Conservation (phyloP, 1,140 invertebrate genomes). For the Penaeus japonicus region DNA sequence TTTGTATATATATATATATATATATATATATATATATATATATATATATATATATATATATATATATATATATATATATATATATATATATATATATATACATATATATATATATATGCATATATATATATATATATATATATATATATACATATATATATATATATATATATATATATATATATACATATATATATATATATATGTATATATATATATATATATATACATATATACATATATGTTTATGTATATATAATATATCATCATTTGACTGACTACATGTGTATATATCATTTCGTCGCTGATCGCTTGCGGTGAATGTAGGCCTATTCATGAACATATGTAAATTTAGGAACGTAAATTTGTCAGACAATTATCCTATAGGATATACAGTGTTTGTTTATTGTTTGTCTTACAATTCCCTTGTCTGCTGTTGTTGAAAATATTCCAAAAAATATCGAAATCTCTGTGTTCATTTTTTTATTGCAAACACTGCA, state of each 20-base stretch:
- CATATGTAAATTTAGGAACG: too few relatives aligned
- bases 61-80: constrained; percentile 13
- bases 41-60: constrained; percentile 8
- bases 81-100: background rate
- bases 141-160: background rate
- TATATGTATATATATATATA: background rate
- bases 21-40: constrained; percentile 13
- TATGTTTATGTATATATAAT: background rate
- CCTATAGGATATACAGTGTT: too few relatives aligned
- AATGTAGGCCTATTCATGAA: too few relatives aligned
- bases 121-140: background rate
- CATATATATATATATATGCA: background rate
- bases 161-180: background rate
- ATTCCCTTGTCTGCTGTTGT: too few relatives aligned
- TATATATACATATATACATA: background rate
- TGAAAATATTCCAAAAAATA: too few relatives aligned
- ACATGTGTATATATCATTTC: too few relatives aligned
- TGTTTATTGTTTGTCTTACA: too few relatives aligned
- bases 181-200: background rate
- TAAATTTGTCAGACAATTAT: too few relatives aligned
- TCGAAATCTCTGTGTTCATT: too few relatives aligned
- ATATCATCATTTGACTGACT: too few relatives aligned
- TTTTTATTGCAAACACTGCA: too few relatives aligned
- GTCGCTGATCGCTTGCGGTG: too few relatives aligned
- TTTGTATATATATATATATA: background rate